Base-by-base conservation (phyloP, 2,888 invertebrate genomes). In the Rhogogaster chlorosoma region DNA sequence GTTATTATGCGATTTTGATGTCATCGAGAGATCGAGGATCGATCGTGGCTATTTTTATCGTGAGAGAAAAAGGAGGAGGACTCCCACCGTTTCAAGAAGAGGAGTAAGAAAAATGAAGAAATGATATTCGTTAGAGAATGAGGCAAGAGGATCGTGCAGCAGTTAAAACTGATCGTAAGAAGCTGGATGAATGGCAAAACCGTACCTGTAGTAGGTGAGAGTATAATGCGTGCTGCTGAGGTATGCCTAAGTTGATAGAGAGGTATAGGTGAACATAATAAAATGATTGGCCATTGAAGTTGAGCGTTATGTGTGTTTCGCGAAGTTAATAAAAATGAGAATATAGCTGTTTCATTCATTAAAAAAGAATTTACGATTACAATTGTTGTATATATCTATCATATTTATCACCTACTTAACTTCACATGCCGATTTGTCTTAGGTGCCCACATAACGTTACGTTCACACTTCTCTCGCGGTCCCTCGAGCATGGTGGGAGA, bases 391-490 rank as follows among this genome's bases (percentile, higher is more conserved):
- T 77, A 85, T 87, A 89, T 91, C 88, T 88, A 89, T 91, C 89
- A 89, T 89, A 90, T 92, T 92, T 92, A 92, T 91, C 90, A 88
- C 90, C 88, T 89, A 89, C 90, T 92, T 89, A 90, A 89, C 87
- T 89, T 86, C 87, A 85, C 88, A 88, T 89, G 88, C 87, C 91
- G 91, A 92, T 93, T 92, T 90, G 90, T 90, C 91, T 91, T 89
- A 87, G 87, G 87, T 77, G 73, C 73, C 32, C 75, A 57, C 53
- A 83, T 75, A 67, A 49, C 85, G 83, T 78, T 85, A 78, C 77
- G 82, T 71, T 86, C 67, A 83, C 83, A 83, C 85, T 85, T 73
- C 45, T 73, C 77, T 18, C 83, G 83, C 83, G 71, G 77, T 87
- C 86, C 84, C 84, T 84, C 49, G 78, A 32, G 80, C 64, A 22